Evolutionary conservation across 2,888 invertebrate genomes (phyloP).

Genomic region (Drosophila kanekoi): DNA sequence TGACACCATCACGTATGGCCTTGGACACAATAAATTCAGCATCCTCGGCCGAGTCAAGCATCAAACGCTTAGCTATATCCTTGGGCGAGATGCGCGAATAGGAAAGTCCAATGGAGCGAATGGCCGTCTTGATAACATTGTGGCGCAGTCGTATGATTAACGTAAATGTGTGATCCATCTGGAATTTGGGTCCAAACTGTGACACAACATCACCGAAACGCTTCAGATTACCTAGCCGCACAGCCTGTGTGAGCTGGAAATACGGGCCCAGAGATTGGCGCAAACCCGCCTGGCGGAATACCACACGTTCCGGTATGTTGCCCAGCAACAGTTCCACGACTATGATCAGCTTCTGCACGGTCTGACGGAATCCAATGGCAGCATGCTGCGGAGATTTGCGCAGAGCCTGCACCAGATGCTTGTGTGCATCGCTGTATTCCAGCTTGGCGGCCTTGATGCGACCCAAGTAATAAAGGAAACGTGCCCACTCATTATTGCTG

Average conservation of each 20-base stretch:
- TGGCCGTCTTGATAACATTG: conserved; percentile 99
- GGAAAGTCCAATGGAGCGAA: conserved; percentile 97
- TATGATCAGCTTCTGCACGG: conserved; percentile 97
- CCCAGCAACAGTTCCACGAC: conserved; percentile 97
- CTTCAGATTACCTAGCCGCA: conserved; percentile 96
- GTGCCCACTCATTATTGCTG: conserved; percentile 99
- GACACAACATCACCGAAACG: conserved; percentile 97
- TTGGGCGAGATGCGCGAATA: conserved; percentile 98
- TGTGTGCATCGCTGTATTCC: conserved; percentile 98
- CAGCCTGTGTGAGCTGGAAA: conserved; percentile 98
- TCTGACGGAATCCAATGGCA: conserved; percentile 99
- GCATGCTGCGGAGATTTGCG: conserved; percentile 99
- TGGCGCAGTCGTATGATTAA: conserved; percentile 97
- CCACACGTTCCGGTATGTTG: conserved; percentile 98
- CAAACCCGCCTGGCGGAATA: conserved; percentile 96
- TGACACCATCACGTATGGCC: conserved; percentile 98
- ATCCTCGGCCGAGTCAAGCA: conserved; percentile 97
- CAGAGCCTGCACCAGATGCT: conserved; percentile 96
- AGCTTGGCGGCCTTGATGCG: conserved; percentile 99
- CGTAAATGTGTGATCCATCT: conserved; percentile 97
- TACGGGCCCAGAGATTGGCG: conserved; percentile 96
- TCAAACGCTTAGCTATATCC: conserved; percentile 97
- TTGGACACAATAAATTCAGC: conserved; percentile 99
- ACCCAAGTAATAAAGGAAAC: conserved; percentile 98
- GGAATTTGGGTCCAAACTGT: conserved; percentile 95